A percentile compares a stretch with the other conserved stretches of the same genome.
Evolutionary conservation across 2,113 vertebrate genomes (phyloP).

Genomic region (Dromas ardeola): DNA sequence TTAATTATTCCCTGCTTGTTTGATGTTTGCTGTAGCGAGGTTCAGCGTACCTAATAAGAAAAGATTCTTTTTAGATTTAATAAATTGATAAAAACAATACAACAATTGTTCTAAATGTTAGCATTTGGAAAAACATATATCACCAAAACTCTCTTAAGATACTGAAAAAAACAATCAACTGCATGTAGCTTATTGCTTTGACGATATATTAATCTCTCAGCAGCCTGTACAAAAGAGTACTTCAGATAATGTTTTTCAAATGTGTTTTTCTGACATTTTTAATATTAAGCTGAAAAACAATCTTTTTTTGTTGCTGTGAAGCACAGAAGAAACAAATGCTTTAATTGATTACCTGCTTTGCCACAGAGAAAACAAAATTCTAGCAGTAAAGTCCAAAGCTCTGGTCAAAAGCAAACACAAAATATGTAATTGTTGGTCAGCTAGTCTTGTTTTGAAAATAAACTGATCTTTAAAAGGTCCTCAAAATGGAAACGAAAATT

Average conservation of each 20-base stretch:
- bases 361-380: background rate
- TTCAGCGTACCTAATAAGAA: background rate
- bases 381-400: background rate
- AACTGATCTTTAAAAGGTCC: background rate
- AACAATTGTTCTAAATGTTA: background rate
- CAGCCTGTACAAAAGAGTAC: background rate
- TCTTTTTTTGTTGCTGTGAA: background rate
- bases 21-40: background rate
- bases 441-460: background rate
- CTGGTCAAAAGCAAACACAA: constrained; percentile 2
- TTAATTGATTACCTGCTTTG: constrained; percentile 24
- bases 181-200: background rate
- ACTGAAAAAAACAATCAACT: background rate
- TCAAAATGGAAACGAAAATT: background rate
- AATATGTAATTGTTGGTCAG: background rate
- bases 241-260: constrained; percentile 21
- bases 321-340: constrained; percentile 12
- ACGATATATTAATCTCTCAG: constrained; percentile 36
- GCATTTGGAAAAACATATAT: background rate
- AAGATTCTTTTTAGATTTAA: background rate
- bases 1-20: background rate
- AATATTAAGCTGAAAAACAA: constrained; percentile 6
- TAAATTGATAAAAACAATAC: background rate
- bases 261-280: background rate
- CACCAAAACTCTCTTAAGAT: background rate